Evolutionary conservation across 2,888 invertebrate species (phyloP).

Genomic region (Anthophora plumipes): DNA sequence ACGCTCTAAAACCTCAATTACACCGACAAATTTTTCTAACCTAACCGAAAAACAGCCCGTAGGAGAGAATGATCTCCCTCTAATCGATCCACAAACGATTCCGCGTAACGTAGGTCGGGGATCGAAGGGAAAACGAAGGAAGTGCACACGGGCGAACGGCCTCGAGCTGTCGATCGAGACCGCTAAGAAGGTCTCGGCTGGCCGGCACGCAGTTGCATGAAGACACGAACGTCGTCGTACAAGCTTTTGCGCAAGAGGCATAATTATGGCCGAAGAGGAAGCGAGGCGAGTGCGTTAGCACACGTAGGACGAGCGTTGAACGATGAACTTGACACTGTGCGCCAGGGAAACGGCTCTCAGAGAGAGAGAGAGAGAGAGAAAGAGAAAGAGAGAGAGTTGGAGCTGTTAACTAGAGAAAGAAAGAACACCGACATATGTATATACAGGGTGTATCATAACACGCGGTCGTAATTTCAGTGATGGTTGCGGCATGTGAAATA

Average conservation of each 20-base stretch:
- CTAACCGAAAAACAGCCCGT: no score
- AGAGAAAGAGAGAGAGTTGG: conserved; percentile 45
- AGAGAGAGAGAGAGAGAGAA: conserved; percentile 42
- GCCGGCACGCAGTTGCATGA: conserved; percentile 64
- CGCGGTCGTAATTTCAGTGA: no score
- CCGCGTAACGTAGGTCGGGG: conserved; percentile 9
- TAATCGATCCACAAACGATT: background rate
- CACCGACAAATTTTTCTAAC: no score
- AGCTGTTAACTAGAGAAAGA: background rate
- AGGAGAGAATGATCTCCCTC: background rate
- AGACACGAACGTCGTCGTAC: conserved; percentile 68
- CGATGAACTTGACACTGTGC: conserved; percentile 79
- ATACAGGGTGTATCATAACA: no score
- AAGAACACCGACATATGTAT: background rate
- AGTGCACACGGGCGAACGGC: conserved; percentile 58
- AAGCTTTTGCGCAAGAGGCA: conserved; percentile 73
- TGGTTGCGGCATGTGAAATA: no score
- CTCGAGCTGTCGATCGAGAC: conserved; percentile 70
- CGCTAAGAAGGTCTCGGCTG: conserved; percentile 64
- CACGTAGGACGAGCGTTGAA: conserved; percentile 78
- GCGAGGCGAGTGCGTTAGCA: conserved; percentile 75
- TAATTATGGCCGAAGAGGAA: conserved; percentile 76
- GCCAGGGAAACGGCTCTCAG: conserved; percentile 43
- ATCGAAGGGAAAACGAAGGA: conserved; percentile 34
- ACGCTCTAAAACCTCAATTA: background rate